Conservation (phyloP, 2,797 vertebrate species). For the Pantherophis vulpinus region DNA sequence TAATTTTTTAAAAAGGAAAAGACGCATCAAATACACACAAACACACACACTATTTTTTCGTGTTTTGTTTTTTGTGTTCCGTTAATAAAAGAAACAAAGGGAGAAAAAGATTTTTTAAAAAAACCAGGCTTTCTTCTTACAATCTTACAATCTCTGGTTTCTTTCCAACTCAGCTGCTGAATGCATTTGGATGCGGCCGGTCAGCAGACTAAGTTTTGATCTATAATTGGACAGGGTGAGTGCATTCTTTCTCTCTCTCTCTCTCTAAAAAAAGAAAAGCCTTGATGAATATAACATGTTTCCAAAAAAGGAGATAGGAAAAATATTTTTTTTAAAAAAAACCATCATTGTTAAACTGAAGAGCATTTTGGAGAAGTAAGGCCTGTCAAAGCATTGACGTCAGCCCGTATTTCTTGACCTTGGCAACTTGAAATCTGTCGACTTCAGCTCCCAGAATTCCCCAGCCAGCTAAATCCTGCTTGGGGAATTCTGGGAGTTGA, state of each 20-base stretch:
- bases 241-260: background rate
- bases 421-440: background rate
- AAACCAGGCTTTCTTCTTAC: background rate
- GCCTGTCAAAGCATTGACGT: background rate
- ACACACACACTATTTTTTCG: background rate
- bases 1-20: too few species aligned
- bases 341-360: background rate
- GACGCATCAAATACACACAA: too few species aligned
- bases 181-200: background rate
- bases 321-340: background rate
- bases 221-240: background rate
- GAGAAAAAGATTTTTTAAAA: background rate
- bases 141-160: background rate
- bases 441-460: background rate
- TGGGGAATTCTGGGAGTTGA: background rate
- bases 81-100: background rate
- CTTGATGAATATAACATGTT: background rate
- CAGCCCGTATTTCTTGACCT: background rate
- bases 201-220: background rate
- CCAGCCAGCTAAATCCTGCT: background rate
- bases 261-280: background rate
- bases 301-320: background rate
- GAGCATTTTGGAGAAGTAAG: slow-evolving; percentile 4
- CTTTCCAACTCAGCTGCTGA: background rate
- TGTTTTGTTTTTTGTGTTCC: background rate